These are phyloP conservation scores for Centropristis striata DNA, from an alignment of 2,113 vertebrate genomes.

Conservation along the genomic window DNA sequence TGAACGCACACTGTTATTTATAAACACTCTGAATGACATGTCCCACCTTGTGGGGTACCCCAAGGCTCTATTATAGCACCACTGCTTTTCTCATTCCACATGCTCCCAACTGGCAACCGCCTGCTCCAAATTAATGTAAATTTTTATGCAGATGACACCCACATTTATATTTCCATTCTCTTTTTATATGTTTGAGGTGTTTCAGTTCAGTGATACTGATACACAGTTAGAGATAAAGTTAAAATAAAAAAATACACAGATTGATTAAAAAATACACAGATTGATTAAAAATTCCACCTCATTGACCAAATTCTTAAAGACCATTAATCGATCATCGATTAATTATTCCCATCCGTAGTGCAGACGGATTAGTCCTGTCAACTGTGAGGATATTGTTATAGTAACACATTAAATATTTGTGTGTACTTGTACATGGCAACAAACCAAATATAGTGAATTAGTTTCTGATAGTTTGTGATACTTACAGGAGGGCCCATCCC, in stretches of 20 bases:
- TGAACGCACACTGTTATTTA: neutral
- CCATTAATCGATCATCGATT: no score
- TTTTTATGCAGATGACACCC: conserved; percentile 2
- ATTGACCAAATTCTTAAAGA: no score
- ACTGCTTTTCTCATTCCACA: neutral
- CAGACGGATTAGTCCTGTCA: no score
- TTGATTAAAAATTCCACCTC: no score
- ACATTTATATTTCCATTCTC: neutral
- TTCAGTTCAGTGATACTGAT: no score
- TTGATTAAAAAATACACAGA: no score
- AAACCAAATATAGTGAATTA: neutral
- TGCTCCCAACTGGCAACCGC: neutral
- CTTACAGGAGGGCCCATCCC: conserved; percentile 83
- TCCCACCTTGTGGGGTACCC: neutral
- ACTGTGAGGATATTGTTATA: neutral
- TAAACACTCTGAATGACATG: neutral
- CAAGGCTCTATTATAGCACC: neutral
- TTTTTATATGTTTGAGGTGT: neutral
- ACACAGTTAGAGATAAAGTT: no score
- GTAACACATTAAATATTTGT: neutral
- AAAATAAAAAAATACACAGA: no score
- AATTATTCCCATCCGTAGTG: no score
- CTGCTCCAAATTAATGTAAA: neutral
- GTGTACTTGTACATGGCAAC: neutral
- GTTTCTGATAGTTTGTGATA: neutral